Evolutionary conservation across 2,797 vertebrate genomes (phyloP), one percentile per base, ranked within the genome.

Genomic region (Dendrocincla fuliginosa): DNA sequence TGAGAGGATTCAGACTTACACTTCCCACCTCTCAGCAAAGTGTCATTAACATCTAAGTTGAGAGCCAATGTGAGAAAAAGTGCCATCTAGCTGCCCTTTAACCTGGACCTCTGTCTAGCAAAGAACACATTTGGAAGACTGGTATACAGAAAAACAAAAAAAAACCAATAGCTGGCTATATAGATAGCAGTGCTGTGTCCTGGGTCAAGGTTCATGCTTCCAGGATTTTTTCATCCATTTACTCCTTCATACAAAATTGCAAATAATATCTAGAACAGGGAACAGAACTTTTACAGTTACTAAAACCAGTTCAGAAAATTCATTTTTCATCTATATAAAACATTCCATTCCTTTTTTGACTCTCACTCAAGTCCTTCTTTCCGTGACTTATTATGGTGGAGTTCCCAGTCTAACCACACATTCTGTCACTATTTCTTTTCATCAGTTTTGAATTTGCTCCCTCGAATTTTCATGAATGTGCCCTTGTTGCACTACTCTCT

Each of bases 341-440:
- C 16, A 60, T 60, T 14, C 11, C 33, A 39, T 77, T 84, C n/a
- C 27, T 37, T 85, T 89, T 95, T 60, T 76, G 37, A 70, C 37
- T 75, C 44, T 78, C 57, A 13, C 23, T 93, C 68, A 69, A 16
- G 53, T 90, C 52, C 32, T 56, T 39, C 13, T 22, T 87, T 92
- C 33, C 49, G 56, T 5, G 2, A 50, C 44, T 67, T 79, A 47
- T 15, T 82, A 24, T 18, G 16, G 19, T 68, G 33, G 59, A 61
- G 63, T 63, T 94, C 44, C 13, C 27, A 71, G 49, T 47, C 22
- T 79, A 83, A 47, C 19, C 33, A 56, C 56, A 68, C 17, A 39
- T 76, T 94, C 55, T 53, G 37, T 53, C 65, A 37, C 33, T 79
- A 79, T 95, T 93, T 90, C 61, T 94, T 95, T 84, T 82, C 69